Conservation (phyloP, 2,797 vertebrate genomes). For the Pantherophis alleghaniensis region DNA sequence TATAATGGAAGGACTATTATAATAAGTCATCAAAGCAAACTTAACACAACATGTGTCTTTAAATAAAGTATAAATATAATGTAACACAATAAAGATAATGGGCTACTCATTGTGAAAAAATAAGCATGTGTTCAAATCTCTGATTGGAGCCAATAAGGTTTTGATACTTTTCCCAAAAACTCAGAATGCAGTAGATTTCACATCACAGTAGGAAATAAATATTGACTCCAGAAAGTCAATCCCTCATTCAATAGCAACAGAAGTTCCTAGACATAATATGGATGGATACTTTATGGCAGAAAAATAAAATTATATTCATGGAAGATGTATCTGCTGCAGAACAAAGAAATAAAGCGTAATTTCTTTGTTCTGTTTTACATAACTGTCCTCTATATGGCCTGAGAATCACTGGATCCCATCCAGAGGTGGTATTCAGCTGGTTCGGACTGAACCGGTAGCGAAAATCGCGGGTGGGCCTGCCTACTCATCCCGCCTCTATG, state of each 20-base stretch:
- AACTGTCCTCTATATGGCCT: background rate
- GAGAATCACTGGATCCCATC: background rate
- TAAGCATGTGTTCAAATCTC: background rate
- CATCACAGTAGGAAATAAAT: background rate
- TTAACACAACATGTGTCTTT: background rate
- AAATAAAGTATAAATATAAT: background rate
- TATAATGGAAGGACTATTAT: background rate
- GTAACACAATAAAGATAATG: background rate
- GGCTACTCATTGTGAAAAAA: background rate
- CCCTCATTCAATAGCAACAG: background rate
- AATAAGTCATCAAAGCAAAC: background rate
- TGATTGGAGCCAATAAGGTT: background rate
- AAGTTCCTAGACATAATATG: background rate
- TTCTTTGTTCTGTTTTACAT: background rate
- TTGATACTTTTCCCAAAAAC: background rate
- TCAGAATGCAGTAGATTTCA: background rate
- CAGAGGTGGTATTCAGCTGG: too few relatives aligned
- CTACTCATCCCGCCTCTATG: too few relatives aligned
- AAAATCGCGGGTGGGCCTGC: too few relatives aligned
- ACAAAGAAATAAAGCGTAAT: background rate
- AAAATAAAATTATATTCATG: background rate
- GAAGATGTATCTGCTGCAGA: background rate
- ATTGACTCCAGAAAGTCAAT: background rate
- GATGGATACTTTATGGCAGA: background rate
- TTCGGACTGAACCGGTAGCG: too few relatives aligned